Base-by-base conservation (phyloP, 1,140 invertebrate genomes). In the Euschistus heros region DNA sequence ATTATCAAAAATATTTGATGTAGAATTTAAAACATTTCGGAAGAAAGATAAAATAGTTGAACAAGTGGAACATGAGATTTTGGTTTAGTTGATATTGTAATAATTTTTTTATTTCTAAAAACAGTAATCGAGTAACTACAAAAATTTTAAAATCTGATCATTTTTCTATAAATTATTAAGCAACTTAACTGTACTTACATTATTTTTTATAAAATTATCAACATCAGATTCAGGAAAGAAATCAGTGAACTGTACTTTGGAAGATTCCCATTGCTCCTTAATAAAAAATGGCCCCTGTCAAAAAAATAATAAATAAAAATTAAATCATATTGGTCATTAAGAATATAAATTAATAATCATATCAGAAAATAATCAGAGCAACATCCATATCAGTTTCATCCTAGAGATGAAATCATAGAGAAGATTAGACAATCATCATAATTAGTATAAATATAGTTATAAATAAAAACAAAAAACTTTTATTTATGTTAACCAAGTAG, bases 241-340 rank as follows among this genome's bases (percentile, higher is more conserved):
- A 63, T 68, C 66, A 62, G 8, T 52, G 10, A 69, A 55, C 30
- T 66, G 42, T 15, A 65, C 64, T 64, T 63, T 64, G 30, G 63
- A 68, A 8, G 57, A 24, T 33, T 63, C 57, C 66, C 66, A 69
- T 24, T 63, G 13, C 15, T 50, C 22, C 47, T 47, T 67, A 17
- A 67, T 50, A 42, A 59, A 63, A 33, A 44, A 54, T 44, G 66
- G 44, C 6, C 47, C 57, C 67, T 66, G 54, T 37, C 8, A 6
- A 37, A 6, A 14, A 66, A 66, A 7, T 14, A 47, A 57, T 42
- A 15, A 55, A 30, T 52, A 15, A 44, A 67, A 37, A 65, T 27
- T 20, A 18, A 3, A 47, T 3, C 30, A 64, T 15, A 57, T 26
- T 3, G 26, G 15, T 5, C 18, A 57, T 13, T 8, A 57, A 27